Percentiles rank a stretch among this genome's conserved stretches.
Conservation (phyloP, 2,797 vertebrate species). For the Sparus aurata region DNA sequence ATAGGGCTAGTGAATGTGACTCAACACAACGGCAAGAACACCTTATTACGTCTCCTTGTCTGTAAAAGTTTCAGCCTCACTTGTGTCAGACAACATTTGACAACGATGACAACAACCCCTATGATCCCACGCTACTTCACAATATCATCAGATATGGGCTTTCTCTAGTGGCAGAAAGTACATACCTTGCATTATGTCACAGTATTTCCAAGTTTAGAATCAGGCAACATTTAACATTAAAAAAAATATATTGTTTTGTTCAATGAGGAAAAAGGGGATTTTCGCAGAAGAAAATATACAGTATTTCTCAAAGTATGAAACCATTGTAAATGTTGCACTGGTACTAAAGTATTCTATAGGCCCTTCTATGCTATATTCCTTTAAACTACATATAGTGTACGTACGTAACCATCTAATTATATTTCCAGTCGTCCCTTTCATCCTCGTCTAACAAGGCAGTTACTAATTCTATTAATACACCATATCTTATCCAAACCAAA, state of each 20-base stretch:
- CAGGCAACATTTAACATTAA: neutral
- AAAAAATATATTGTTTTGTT: neutral
- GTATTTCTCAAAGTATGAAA: neutral
- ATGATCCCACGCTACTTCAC: too few relatives aligned
- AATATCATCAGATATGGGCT: too few relatives aligned
- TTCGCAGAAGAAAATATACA: neutral
- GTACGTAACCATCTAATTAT: neutral
- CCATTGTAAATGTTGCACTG: neutral
- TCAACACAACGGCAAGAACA: too few relatives aligned
- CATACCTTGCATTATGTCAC: neutral
- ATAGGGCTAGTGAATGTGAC: too few relatives aligned
- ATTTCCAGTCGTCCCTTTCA: constrained; percentile 30
- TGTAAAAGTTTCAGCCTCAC: too few relatives aligned
- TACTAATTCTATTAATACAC: constrained; percentile 37
- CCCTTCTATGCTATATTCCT: too few relatives aligned
- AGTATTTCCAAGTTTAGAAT: neutral
- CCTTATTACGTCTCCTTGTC: too few relatives aligned
- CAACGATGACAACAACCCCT: too few relatives aligned
- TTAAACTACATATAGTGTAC: neutral
- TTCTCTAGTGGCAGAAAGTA: too few relatives aligned
- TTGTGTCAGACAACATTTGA: too few relatives aligned
- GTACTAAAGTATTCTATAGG: neutral
- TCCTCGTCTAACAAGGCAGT: constrained; percentile 20
- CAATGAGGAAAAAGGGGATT: neutral
- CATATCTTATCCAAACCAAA: constrained; percentile 44